phyloP scores from a whole-genome alignment of 2,888 invertebrate genomes.

The Xanthorhoe spadicearia region DNA sequence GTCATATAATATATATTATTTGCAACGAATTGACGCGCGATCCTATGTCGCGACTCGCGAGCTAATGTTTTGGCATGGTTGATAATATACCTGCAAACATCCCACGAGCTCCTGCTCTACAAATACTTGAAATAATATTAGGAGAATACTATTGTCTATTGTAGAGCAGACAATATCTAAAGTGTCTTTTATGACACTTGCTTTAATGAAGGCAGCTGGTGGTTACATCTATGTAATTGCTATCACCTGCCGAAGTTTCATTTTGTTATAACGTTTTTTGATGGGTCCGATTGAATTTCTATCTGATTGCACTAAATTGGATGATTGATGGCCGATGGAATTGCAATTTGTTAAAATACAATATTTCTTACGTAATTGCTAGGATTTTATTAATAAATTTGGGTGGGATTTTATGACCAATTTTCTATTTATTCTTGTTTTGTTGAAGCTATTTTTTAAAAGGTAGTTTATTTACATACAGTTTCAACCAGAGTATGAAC shows the following conservation, averaged over 20 bases:
- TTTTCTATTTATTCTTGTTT: too few relatives aligned
- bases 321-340: conserved; percentile 13
- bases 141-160: conserved; percentile 55
- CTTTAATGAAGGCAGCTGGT: conserved; percentile 68
- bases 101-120: conserved; percentile 36
- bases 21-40: too few relatives aligned
- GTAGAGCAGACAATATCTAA: conserved; percentile 64
- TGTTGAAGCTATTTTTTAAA: too few relatives aligned
- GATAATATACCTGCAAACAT: too few relatives aligned
- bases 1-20: too few relatives aligned
- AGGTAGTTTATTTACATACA: too few relatives aligned
- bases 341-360: conserved; percentile 12
- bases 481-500: too few relatives aligned
- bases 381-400: not conserved
- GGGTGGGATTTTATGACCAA: not conserved
- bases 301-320: conserved; percentile 9
- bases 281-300: conserved; percentile 17
- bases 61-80: too few relatives aligned
- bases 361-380: conserved; percentile 8
- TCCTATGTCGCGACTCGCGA: too few relatives aligned
- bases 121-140: conserved; percentile 49
- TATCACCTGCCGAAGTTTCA: conserved; percentile 26
- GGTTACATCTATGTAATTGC: conserved; percentile 30
- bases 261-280: conserved; percentile 17
- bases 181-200: conserved; percentile 72